Evolutionary conservation across 1,140 invertebrate genomes (phyloP), one percentile per base, ranked within the genome.

Genomic region (Pentalonia nigronervosa): DNA sequence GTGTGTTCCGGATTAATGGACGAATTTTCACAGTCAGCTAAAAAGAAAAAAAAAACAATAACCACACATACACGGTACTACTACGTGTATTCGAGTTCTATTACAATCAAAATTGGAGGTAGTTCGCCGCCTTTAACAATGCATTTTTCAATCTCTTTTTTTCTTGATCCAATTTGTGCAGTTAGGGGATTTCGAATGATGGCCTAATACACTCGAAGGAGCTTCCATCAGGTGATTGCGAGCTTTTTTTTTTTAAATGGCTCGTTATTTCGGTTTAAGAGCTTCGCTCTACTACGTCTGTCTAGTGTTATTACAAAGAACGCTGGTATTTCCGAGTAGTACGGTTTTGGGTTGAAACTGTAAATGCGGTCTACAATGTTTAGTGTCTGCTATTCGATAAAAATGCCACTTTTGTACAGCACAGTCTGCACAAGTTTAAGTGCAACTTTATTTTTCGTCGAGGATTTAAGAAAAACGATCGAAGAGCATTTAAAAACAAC

Each of bases 251-350:
- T 67, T 76, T 41, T 41, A 25, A 91, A 91, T 41, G 67, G 30
- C 67, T 91, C 67, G 90, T 91, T 91, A 91, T 91, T 47, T 91
- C 90, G 30, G 67, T 83, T 91, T 83, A 83, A 91, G 76, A 48
- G 90, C 90, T 81, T 83, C n/a, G 90, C 11, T 36, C 30, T 34
- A 23, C 56, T 30, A 90, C 56, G 41, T 34, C 36, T 67, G 56
- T 60, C 53, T 90, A 67, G 90, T 60, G 53, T 91, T 91, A 91
- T 91, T 76, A 45, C 90, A 47, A 83, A 83, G 90, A 91, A 91
- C 14, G 41, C n/a, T 45, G 36, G 53, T 60, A 56, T 60, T 90
- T 90, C n/a, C 88, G 23, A 90, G 50, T 41, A 41, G 53, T 50
- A 88, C 21, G 14, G 48, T 89, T 56, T 89, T 20, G 47, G 84